Evolutionary conservation across 1,140 invertebrate species (phyloP), one percentile per base, ranked within the genome.

Genomic region (Temnothorax nylanderi): DNA sequence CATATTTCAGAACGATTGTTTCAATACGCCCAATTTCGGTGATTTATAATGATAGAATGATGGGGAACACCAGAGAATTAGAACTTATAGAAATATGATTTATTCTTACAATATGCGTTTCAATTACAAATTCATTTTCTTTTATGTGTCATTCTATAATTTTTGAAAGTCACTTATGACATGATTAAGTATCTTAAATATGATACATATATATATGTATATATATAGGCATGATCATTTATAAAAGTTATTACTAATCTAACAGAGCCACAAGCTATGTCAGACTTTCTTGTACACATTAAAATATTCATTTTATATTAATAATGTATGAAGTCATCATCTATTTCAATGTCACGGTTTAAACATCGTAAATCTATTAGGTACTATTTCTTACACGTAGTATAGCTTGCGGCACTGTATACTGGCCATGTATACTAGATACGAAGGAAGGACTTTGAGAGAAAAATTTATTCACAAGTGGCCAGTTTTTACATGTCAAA

Each of bases 21-120:
- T 74, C 65, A 58, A 78, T 58, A 71, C 71, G 16, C 21, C 44
- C 71, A 82, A 84, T 51, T 56, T 65, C 62, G 58, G 7, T 65
- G 76, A 64, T 65, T 90, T 8, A n/a, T 41, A 82, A 74, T 74
- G 51, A 76, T 47, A 90, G 21, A 88, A 54, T 87, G 85, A 91
- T 78, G 58, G 71, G 80, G 16, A 71, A 90, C 81, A 88, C 86
- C 80, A 90, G 72, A 67, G 41, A 71, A 74, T 92, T 93, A 85
- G 89, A 93, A 93, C 81, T 94, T 94, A 91, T 93, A 93, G 88
- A 94, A 93, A 93, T 93, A 93, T 87, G 69, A 91, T 94, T 94
- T 93, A 93, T 94, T 94, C 84, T 92, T 93, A 92, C 88, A 93
- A 91, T 93, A 91, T 77, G 84, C 58, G 90, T 89, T 64, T 93